Evolutionary conservation across 2,113 vertebrate genomes (phyloP).

Genomic region (Cichladusa arquata): DNA sequence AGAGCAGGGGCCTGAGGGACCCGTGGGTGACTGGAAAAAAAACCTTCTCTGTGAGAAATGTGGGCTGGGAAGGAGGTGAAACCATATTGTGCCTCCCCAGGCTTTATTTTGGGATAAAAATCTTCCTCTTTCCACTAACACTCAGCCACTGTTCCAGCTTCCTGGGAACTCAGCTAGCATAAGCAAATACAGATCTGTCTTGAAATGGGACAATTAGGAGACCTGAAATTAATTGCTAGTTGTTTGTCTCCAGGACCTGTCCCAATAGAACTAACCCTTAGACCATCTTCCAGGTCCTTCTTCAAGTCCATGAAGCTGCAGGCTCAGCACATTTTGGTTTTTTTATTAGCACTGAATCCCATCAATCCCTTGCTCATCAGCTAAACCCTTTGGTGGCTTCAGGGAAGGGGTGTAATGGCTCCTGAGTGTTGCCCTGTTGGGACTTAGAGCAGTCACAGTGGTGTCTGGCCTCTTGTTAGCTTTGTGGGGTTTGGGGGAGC

Average conservation of each 20-base stretch:
- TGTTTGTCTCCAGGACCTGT: not conserved
- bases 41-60: not conserved
- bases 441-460: not conserved
- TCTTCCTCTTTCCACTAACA: not conserved
- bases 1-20: not conserved
- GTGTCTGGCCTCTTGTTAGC: not conserved
- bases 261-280: not conserved
- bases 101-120: not conserved
- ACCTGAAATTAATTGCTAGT: not conserved
- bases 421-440: not conserved
- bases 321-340: not conserved
- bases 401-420: not conserved
- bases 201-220: not conserved
- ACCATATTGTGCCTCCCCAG: not conserved
- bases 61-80: not conserved
- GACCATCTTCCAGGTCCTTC: not conserved
- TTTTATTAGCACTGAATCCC: not conserved
- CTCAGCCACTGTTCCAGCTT: not conserved
- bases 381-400: not conserved
- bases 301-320: not conserved
- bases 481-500: not conserved
- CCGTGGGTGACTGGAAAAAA: not conserved
- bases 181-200: not conserved
- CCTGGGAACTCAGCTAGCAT: not conserved
- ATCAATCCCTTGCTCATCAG: not conserved